Evolutionary conservation across 2,113 vertebrate genomes (phyloP).

Genomic region (Ia io): DNA sequence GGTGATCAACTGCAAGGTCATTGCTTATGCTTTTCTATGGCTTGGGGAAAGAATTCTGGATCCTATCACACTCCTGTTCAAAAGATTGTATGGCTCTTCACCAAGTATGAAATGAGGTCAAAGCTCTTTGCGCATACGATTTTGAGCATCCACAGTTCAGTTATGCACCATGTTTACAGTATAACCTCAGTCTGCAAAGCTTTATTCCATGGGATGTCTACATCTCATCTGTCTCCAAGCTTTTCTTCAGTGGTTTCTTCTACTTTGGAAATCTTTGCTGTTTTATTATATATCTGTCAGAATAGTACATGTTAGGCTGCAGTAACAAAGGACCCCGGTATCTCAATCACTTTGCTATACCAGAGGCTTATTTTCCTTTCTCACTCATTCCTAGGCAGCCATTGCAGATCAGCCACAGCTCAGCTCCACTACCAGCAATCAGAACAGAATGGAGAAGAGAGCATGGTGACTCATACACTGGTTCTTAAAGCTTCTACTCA

Average conservation of each 20-base stretch:
- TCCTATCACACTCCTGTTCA: background rate
- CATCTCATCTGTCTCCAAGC: background rate
- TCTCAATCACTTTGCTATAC: background rate
- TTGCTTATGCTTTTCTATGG: background rate
- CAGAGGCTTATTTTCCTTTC: background rate
- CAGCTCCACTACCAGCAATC: background rate
- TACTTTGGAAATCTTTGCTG: background rate
- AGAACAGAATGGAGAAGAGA: background rate
- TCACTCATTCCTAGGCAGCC: background rate
- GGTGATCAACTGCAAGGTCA: constrained; percentile 12
- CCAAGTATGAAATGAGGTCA: background rate
- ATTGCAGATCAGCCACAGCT: background rate
- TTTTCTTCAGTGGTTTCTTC: background rate
- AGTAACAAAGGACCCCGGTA: background rate
- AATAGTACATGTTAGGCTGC: background rate
- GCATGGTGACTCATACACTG: background rate
- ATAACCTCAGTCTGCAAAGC: background rate
- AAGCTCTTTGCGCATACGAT: background rate
- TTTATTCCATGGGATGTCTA: background rate
- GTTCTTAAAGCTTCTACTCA: background rate
- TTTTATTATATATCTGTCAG: background rate
- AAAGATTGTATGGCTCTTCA: background rate
- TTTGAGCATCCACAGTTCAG: background rate
- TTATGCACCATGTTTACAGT: background rate
- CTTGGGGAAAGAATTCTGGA: background rate